Base-by-base conservation (phyloP, 2,888 invertebrate species). In the Dynastes grantii region DNA sequence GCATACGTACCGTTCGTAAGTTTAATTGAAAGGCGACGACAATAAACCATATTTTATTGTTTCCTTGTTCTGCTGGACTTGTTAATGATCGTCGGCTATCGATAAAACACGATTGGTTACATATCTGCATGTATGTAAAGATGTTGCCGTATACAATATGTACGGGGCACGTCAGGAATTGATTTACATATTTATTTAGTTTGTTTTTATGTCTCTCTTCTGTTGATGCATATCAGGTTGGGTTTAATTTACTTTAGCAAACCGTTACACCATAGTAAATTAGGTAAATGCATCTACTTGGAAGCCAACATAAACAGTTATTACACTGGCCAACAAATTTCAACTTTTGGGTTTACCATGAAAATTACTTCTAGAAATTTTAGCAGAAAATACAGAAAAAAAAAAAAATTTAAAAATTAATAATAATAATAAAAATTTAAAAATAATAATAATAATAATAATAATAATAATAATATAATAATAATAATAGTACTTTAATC, bases 1-100 rank as follows among this genome's bases (percentile, higher is more conserved):
- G 13, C 22, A n/a, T 37, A 37, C 13, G 11, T 6, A 27, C 3
- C 6, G 22, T 22, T 16, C 49, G 49, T 73, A 58, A 22, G 37
- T 58, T 58, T 40, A 73, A 73, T 73, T 73, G 58, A 61, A 73
- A 73, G 58, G 73, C 76, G 67, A 76, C 65, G 32, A 65, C 45
- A 76, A 77, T 77, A 77, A 77, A 77, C 55, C 45, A 77, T 37
- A 63, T 77, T 77, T 77, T 77, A 77, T 77, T 32, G 71, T 77
- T 77, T 77, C 77, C 77, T 77, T 68, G 61, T 77, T 70, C 29
- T 51, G 37, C n/a, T 45, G 49, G 77, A 77, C 63, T 77, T 77
- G 45, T 71, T 76, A 77, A 77, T 45, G 77, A 77, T 49, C 55
- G 55, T 63, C 45, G 70, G 53, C 29, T 70, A 70, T 51, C 70